Base-by-base conservation (phyloP, 2,797 vertebrate genomes). In the Danio albolineatus region DNA sequence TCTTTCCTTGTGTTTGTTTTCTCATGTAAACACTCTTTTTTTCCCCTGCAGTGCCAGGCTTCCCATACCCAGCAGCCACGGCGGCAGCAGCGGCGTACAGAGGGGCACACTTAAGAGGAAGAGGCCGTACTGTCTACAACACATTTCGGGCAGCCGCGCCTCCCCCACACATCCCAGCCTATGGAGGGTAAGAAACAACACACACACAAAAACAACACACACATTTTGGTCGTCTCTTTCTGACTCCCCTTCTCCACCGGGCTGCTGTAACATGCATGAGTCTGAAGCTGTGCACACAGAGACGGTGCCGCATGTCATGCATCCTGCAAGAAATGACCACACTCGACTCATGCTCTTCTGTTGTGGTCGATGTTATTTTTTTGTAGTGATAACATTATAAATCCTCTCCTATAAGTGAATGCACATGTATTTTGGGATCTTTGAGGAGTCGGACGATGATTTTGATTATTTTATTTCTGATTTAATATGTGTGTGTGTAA, bases 61-160 rank as follows among this genome's bases (percentile, higher is more conserved):
- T 98, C 88, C 96, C 97, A 21, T 95, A 97, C 91, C 95, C 97
- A 87, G 95, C 97, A 57, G 96, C 96, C 19, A 97, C 94, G 5
- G 95, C 96, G 0, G 95, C 95, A 9, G 95, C 96, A 10, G 96
- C 96, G 6, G 96, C 97, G 0, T 98, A 98, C 92, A 94, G 96
- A 95, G 97, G 96, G 79, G 95, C 96, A 10, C 96, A 98, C 78
- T 94, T 97, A 90, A 91, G 97, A 90, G 97, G 97, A 85, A 92
- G 96, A 84, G 97, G 97, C 64, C 95, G 96, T 86, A 96, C 96
- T 0, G 95, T 98, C 78, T 98, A 97, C 93, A 98, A 98, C 91
- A 95, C 97, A 10, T 97, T 98, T 85, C 92, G 97, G 67, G 96
- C 97, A 0, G 96, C 96, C 0, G 96, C 96, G 0, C 97, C 97